These are phyloP conservation scores for Apamea anceps DNA, from an alignment of 2,888 invertebrate genomes.

Conservation along the genomic window DNA sequence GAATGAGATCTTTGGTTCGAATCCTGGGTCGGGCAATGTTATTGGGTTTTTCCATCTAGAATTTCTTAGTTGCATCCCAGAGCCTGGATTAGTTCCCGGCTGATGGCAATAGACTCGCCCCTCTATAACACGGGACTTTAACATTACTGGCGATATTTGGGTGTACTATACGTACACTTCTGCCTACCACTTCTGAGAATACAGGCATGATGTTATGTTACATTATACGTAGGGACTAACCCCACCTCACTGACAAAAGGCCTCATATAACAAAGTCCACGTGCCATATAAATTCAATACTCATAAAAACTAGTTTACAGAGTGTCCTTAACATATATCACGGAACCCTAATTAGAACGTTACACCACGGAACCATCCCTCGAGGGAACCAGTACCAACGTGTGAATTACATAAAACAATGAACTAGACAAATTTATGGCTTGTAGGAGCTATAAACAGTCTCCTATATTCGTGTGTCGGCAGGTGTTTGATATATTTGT, in stretches of 20 bases:
- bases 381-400: slow-evolving; percentile 15
- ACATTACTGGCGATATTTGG: too few relatives aligned
- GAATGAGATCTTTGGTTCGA: too few relatives aligned
- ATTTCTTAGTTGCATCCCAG: too few relatives aligned
- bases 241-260: neutral
- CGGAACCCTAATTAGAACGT: slow-evolving; percentile 61
- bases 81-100: too few relatives aligned
- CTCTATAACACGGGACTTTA: too few relatives aligned
- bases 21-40: too few relatives aligned
- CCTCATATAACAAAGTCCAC: neutral
- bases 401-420: slow-evolving; percentile 64
- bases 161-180: too few relatives aligned
- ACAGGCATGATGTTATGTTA: too few relatives aligned
- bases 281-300: slow-evolving; percentile 27
- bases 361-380: slow-evolving; percentile 34
- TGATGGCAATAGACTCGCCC: too few relatives aligned
- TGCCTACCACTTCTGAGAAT: too few relatives aligned
- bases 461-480: slow-evolving; percentile 59
- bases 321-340: slow-evolving; percentile 51
- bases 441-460: slow-evolving; percentile 61
- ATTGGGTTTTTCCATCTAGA: too few relatives aligned
- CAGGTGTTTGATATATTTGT: slow-evolving; percentile 64
- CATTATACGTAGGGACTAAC: too few relatives aligned
- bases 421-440: slow-evolving; percentile 66
- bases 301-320: slow-evolving; percentile 51